Evolutionary conservation across 2,797 vertebrate genomes (phyloP).

Genomic region (Myotis daubentonii): DNA sequence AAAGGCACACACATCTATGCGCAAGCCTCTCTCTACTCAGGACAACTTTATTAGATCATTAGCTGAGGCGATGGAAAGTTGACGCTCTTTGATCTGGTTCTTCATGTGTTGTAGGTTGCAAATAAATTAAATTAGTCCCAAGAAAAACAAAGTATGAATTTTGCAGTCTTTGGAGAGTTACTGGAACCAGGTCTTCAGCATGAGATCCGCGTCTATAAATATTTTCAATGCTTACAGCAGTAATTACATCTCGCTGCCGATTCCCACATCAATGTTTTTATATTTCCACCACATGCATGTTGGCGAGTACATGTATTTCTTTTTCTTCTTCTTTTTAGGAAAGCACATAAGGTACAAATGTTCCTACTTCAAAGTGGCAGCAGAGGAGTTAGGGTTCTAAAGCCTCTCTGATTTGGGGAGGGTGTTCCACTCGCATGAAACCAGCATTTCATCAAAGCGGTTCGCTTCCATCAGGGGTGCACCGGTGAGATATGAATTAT

Average conservation of each 20-base stretch:
- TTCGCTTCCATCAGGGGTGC: slow-evolving; percentile 81
- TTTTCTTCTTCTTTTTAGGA: slow-evolving; percentile 13
- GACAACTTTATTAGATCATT: slow-evolving; percentile 67
- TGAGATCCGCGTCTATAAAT: slow-evolving; percentile 79
- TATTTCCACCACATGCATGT: slow-evolving; percentile 77
- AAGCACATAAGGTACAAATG: slow-evolving; percentile 84
- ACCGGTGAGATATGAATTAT: slow-evolving; percentile 85
- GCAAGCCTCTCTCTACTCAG: background rate
- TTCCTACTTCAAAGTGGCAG: slow-evolving; percentile 81
- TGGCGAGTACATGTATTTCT: slow-evolving; percentile 70
- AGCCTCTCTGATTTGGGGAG: slow-evolving; percentile 81
- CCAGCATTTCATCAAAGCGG: slow-evolving; percentile 83
- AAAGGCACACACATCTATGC: background rate
- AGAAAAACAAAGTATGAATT: slow-evolving; percentile 74
- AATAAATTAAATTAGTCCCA: slow-evolving; percentile 73
- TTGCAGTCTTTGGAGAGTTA: slow-evolving; percentile 69
- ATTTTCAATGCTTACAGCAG: slow-evolving; percentile 75
- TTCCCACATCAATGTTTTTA: slow-evolving; percentile 72
- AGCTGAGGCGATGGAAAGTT: slow-evolving; percentile 66
- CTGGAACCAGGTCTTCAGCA: slow-evolving; percentile 69
- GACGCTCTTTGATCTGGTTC: slow-evolving; percentile 63
- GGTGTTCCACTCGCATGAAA: slow-evolving; percentile 81
- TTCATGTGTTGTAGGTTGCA: slow-evolving; percentile 72
- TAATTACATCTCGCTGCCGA: slow-evolving; percentile 77
- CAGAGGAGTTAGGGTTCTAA: slow-evolving; percentile 81